A percentile compares a stretch with the other conserved stretches of the same genome.
Conservation (phyloP, 1,140 invertebrate genomes). For the Choristoneura fumiferana region DNA sequence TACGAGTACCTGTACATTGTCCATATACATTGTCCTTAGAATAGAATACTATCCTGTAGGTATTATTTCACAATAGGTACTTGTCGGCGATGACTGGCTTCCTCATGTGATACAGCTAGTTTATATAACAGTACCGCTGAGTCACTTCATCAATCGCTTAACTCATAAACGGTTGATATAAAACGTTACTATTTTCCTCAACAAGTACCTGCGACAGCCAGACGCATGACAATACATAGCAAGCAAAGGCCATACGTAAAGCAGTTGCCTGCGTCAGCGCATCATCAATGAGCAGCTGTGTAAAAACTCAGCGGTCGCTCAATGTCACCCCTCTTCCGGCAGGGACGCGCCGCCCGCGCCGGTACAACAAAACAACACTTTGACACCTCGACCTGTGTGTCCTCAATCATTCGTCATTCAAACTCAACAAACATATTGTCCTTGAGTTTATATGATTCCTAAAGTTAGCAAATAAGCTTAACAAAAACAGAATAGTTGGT, state of each 20-base stretch:
- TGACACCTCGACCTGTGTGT: slow-evolving; percentile 8
- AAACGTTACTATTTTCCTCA: slow-evolving; percentile 10
- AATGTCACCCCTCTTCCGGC: slow-evolving; percentile 65
- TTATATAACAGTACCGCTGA: neutral
- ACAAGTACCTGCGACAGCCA: slow-evolving; percentile 3
- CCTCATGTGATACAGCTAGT: neutral
- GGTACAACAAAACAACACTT: slow-evolving; percentile 9
- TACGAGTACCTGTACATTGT: no score
- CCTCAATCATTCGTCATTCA: neutral
- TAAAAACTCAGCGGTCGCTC: slow-evolving; percentile 60
- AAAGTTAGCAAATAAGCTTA: no score
- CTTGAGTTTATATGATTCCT: neutral
- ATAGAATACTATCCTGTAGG: neutral
- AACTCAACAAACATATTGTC: neutral
- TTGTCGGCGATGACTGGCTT: neutral
- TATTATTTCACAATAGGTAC: neutral
- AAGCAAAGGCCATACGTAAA: slow-evolving; percentile 9
- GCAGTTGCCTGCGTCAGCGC: slow-evolving; percentile 54
- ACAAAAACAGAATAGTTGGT: no score
- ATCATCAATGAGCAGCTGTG: slow-evolving; percentile 46
- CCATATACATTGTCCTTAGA: no score
- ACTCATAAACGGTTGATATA: neutral
- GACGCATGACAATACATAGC: neutral
- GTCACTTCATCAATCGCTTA: slow-evolving; percentile 13
- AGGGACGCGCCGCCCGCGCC: slow-evolving; percentile 45